Evolutionary conservation across 2,797 vertebrate species (phyloP).

Genomic region (Urocyon cinereoargenteus): DNA sequence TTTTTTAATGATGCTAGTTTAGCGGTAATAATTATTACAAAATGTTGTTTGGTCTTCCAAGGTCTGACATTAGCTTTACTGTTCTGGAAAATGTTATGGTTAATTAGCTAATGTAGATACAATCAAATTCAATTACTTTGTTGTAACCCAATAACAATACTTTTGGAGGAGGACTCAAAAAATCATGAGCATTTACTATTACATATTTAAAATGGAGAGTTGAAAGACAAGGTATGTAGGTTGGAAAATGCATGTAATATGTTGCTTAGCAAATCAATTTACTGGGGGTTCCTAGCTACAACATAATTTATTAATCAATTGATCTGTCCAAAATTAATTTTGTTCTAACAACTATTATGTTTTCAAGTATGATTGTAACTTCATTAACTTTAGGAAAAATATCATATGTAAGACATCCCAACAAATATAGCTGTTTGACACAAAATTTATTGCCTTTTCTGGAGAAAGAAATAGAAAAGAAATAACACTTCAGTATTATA

Average conservation of each 20-base stretch:
- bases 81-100: conserved; percentile 67
- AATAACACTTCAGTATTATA: neutral
- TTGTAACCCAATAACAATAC: conserved; percentile 1
- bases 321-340: neutral
- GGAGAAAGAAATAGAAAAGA: neutral
- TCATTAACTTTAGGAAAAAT: conserved; percentile 48
- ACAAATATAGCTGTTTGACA: neutral
- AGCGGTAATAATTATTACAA: conserved; percentile 33
- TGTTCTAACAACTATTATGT: neutral
- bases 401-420: neutral
- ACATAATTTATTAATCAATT: neutral
- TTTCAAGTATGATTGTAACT: conserved; percentile 30
- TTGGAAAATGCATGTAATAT: conserved; percentile 29
- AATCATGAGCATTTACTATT: conserved; percentile 23
- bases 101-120: conserved; percentile 63
- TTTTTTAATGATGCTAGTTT: conserved; percentile 49
- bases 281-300: neutral
- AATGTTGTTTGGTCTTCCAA: conserved; percentile 45
- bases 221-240: neutral
- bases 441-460: neutral
- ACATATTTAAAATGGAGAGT: conserved; percentile 18
- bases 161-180: conserved; percentile 53
- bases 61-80: conserved; percentile 51
- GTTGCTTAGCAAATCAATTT: conserved; percentile 12
- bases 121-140: conserved; percentile 67